Evolutionary conservation across 2,888 invertebrate genomes (phyloP), one percentile per base, ranked within the genome.

Genomic region (Cerceris ruficornis): DNA sequence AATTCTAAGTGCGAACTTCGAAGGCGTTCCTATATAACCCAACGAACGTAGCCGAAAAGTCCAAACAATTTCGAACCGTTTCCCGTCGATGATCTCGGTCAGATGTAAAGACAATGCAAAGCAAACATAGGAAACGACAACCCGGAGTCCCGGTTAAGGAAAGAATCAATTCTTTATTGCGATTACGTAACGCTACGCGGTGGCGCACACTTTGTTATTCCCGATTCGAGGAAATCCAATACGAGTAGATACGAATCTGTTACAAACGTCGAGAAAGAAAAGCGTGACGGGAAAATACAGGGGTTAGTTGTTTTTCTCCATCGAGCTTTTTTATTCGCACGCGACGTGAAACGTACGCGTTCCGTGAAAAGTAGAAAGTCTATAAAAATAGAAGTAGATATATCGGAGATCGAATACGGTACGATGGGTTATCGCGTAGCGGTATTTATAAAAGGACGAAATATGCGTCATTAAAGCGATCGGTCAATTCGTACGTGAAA

Each of bases 121-220:
- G 8, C 17, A 55, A 14, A 14, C 14, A 14, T 9, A 13, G 7
- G 8, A 7, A 8, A 55, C 11, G 17, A n/a, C n/a, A 28, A 7
- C 50, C n/a, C n/a, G 46, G 50, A 8, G 55, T 17, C 17, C 9
- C 17, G 13, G 7, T n/a, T 66, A 43, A 43, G 49, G 15, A 41
- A 41, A 41, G 61, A 41, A 68, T 68, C 52, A 60, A 66, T 52
- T 39, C 59, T 15, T 46, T 15, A 54, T 67, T 67, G n/a, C 28
- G 60, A 66, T 72, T 72, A 68, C 66, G 60, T 67, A 72, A 72
- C 66, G 42, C 9, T 17, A 55, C 8, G 7, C n/a, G 13, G n/a
- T 50, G 6, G 50, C 9, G 28, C 28, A 28, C 28, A 50, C n/a
- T 50, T 46, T 46, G 46, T 46, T 46, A 46, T 11, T 11, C 46